phyloP scores from a whole-genome alignment of 2,888 invertebrate species.

The Cryptosula pallasiana region DNA sequence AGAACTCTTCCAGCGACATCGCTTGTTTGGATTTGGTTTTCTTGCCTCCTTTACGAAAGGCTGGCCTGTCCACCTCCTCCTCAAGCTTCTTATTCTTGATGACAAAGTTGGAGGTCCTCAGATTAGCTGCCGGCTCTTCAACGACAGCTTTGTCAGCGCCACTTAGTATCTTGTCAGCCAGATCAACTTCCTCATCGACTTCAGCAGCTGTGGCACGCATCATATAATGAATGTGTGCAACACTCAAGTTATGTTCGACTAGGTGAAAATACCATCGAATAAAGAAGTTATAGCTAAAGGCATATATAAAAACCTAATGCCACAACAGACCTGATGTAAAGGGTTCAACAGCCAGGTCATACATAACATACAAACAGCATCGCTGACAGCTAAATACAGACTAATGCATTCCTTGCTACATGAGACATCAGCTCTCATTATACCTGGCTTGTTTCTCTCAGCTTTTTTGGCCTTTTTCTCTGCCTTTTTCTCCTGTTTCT shows the following conservation, averaged over 20 bases:
- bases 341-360: too few relatives aligned
- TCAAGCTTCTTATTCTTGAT: constrained; percentile 6
- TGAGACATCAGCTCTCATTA: too few relatives aligned
- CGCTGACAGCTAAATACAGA: background rate
- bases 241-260: too few relatives aligned
- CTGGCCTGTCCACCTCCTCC: background rate
- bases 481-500: background rate
- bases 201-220: background rate
- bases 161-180: background rate
- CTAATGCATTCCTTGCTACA: background rate
- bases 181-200: background rate
- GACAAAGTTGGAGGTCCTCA: constrained; percentile 10
- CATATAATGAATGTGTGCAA: background rate
- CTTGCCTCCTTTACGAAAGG: background rate
- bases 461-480: background rate
- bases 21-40: background rate
- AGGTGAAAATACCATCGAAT: too few relatives aligned
- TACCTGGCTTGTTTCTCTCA: background rate
- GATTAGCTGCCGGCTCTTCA: background rate
- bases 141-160: background rate
- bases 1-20: constrained; percentile 21
- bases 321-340: too few relatives aligned
- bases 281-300: too few relatives aligned
- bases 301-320: too few relatives aligned
- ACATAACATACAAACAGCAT: too few relatives aligned